A percentile compares a stretch with the other conserved stretches of the same genome.
These are phyloP conservation scores for Callinectes sapidus DNA, from an alignment of 2,888 invertebrate species.

Conservation along the genomic window DNA sequence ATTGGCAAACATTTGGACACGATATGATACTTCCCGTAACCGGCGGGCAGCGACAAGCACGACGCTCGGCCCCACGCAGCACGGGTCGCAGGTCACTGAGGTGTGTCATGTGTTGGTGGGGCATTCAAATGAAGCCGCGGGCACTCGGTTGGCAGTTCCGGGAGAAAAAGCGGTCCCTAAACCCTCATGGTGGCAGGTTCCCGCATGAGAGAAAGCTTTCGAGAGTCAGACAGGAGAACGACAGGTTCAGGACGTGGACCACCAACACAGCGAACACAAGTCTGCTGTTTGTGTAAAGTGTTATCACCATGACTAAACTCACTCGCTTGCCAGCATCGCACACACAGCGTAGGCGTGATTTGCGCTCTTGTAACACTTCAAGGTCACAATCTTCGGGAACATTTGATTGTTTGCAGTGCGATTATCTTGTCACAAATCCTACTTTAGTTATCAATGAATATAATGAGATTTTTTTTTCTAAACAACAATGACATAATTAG, in stretches of 20 bases:
- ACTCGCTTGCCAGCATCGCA: not conserved
- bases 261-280: not conserved
- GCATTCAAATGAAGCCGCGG: not conserved
- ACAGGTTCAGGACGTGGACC: not conserved
- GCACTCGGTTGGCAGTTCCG: not conserved
- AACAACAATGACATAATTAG: not conserved
- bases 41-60: not conserved
- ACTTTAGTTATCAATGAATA: not conserved
- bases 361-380: not conserved
- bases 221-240: not conserved
- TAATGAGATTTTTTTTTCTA: not conserved
- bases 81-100: not conserved
- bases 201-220: conserved; percentile 10
- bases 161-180: not conserved
- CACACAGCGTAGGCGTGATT: not conserved
- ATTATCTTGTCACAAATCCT: not conserved
- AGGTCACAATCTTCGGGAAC: not conserved
- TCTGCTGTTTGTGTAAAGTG: not conserved
- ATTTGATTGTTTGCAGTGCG: not conserved
- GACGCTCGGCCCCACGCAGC: not conserved
- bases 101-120: not conserved
- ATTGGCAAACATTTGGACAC: not conserved
- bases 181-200: not conserved
- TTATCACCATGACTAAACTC: not conserved
- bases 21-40: not conserved